Evolutionary conservation across 2,888 invertebrate species (phyloP).

Genomic region (Acleris emargana): DNA sequence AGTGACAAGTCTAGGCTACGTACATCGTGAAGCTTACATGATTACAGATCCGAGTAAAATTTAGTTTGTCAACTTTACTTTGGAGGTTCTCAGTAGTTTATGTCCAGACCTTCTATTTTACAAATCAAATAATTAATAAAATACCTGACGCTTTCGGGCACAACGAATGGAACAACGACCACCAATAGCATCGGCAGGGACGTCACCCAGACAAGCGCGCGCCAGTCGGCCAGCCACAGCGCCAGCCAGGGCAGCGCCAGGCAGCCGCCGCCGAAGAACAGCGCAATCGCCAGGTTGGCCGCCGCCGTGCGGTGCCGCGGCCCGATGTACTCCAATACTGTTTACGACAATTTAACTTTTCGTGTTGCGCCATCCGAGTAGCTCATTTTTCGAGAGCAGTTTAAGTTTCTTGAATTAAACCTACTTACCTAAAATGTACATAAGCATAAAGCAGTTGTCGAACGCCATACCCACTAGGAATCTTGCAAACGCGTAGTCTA

Average conservation of each 20-base stretch:
- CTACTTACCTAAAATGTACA: slow-evolving; percentile 93
- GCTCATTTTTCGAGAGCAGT: too few species aligned
- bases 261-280: slow-evolving; percentile 76
- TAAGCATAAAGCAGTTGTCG: slow-evolving; percentile 93
- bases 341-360: too few species aligned
- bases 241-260: slow-evolving; percentile 77
- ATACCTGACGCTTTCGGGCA: too few species aligned
- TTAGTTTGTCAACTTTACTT: too few species aligned
- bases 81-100: too few species aligned
- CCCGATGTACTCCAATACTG: slow-evolving; percentile 73
- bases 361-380: too few species aligned
- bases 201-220: slow-evolving; percentile 30
- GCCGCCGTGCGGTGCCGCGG: slow-evolving; percentile 75
- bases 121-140: neutral
- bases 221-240: slow-evolving; percentile 71
- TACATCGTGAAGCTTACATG: too few species aligned
- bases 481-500: slow-evolving; percentile 89
- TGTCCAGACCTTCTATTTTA: too few species aligned
- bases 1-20: too few species aligned
- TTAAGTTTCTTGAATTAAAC: slow-evolving; percentile 41
- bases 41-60: too few species aligned
- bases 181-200: too few species aligned
- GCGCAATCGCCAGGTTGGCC: slow-evolving; percentile 78
- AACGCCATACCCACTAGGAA: slow-evolving; percentile 92
- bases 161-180: too few species aligned